Percentiles rank a stretch among this genome's conserved stretches.
Conservation (phyloP, 2,113 vertebrate species). For the Embiotoca jacksoni region DNA sequence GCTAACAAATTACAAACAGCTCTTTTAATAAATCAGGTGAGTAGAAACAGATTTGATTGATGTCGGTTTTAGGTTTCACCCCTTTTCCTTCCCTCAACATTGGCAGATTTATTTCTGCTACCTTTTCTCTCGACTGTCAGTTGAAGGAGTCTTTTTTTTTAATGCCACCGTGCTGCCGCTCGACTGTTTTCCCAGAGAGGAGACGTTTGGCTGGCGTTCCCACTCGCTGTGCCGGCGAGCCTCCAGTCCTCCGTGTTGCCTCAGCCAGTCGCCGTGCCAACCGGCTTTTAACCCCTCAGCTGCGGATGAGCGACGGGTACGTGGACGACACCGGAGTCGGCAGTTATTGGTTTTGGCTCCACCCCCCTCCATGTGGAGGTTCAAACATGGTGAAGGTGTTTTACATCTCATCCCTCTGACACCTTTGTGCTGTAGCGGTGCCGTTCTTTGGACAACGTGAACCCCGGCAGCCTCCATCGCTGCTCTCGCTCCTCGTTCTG, state of each 20-base stretch:
- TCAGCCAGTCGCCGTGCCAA: constrained; percentile 63
- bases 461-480: neutral
- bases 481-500: constrained; percentile 17
- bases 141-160: constrained; percentile 20
- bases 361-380: constrained; percentile 13
- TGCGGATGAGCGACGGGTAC: constrained; percentile 58
- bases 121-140: constrained; percentile 37
- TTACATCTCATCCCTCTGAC: constrained; percentile 13
- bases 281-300: constrained; percentile 71
- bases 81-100: too few relatives aligned
- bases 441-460: neutral
- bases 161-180: constrained; percentile 34
- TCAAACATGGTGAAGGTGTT: constrained; percentile 4
- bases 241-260: constrained; percentile 66
- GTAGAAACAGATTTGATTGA: too few relatives aligned
- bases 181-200: constrained; percentile 63
- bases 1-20: too few relatives aligned
- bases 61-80: too few relatives aligned
- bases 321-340: constrained; percentile 64
- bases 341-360: constrained; percentile 45
- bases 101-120: neutral
- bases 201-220: constrained; percentile 68
- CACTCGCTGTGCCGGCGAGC: constrained; percentile 50
- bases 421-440: neutral
- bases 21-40: too few relatives aligned